Evolutionary conservation across 2,888 invertebrate genomes (phyloP).

Genomic region (Orgyia antiqua): DNA sequence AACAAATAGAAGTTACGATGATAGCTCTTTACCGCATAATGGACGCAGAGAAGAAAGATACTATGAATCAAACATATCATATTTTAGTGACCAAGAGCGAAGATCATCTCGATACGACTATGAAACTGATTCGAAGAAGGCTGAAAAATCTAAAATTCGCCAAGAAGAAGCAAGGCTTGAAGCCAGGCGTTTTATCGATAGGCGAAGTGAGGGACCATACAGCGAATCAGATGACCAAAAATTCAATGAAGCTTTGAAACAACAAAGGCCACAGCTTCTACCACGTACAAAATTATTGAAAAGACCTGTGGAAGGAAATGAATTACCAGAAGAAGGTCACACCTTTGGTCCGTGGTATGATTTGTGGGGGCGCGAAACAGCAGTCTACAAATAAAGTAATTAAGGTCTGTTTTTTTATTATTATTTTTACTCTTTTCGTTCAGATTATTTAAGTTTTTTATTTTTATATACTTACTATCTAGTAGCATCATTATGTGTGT

Average conservation of each 20-base stretch:
- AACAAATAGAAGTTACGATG: constrained; percentile 64
- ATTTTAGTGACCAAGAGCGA: constrained; percentile 66
- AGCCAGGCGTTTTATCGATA: constrained; percentile 58
- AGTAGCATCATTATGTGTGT: too few species aligned
- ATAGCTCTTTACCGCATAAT: constrained; percentile 62
- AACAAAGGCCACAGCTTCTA: constrained; percentile 77
- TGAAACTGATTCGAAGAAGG: constrained; percentile 74
- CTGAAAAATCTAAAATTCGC: constrained; percentile 69
- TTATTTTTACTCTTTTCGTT: too few species aligned
- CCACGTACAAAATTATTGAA: constrained; percentile 85
- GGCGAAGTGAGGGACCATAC: constrained; percentile 63
- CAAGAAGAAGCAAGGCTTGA: constrained; percentile 70
- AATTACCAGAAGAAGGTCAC: constrained; percentile 80
- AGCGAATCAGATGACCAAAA: constrained; percentile 77
- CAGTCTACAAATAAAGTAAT: constrained; percentile 74
- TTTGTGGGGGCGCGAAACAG: constrained; percentile 88
- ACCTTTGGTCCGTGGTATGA: constrained; percentile 94
- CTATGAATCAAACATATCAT: constrained; percentile 68
- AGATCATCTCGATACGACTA: constrained; percentile 65
- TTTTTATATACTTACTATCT: too few species aligned
- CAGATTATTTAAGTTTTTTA: too few species aligned
- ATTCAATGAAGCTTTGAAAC: constrained; percentile 71
- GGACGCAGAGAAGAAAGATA: constrained; percentile 64
- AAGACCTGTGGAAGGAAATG: constrained; percentile 66
- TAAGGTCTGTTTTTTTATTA: constrained; percentile 35